These are phyloP conservation scores for Bombylius discolor DNA, from an alignment of 2,888 invertebrate species.

Conservation along the genomic window DNA sequence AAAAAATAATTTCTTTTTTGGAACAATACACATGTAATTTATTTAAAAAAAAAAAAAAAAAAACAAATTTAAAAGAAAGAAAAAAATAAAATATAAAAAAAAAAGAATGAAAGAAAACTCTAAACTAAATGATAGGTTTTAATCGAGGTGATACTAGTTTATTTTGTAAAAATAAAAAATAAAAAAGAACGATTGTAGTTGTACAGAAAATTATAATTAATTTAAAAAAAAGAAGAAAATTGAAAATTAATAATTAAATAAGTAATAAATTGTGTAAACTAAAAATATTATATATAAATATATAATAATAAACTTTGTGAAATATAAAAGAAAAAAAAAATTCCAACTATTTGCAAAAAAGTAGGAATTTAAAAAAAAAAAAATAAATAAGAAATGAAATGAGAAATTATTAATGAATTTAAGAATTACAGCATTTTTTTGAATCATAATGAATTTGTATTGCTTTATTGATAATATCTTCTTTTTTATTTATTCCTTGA, in stretches of 20 bases:
- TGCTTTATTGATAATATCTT: no score
- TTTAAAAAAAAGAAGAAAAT: neutral
- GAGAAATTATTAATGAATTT: neutral
- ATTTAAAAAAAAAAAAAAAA: neutral
- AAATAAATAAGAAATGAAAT: neutral
- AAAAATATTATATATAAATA: no score
- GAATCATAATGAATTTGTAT: no score
- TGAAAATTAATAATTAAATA: neutral
- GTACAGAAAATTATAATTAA: neutral
- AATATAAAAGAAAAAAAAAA: neutral
- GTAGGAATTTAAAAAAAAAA: no score
- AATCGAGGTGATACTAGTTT: conserved; percentile 15
- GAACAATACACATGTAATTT: neutral
- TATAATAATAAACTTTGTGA: no score
- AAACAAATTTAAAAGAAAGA: conserved; percentile 1
- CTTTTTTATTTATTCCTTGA: no score
- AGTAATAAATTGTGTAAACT: neutral
- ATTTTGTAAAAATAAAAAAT: conserved; percentile 9
- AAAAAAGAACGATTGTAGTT: neutral
- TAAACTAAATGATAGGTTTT: conserved; percentile 7
- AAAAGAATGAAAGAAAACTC: conserved; percentile 1
- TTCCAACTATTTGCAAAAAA: neutral
- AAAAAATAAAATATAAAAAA: conserved; percentile 1
- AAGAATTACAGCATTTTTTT: no score
- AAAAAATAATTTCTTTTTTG: neutral